These are phyloP conservation scores for Oopsacas minuta DNA, from an alignment of 37 sponge, comb jelly and placozoan genomes.

Conservation along the genomic window DNA sequence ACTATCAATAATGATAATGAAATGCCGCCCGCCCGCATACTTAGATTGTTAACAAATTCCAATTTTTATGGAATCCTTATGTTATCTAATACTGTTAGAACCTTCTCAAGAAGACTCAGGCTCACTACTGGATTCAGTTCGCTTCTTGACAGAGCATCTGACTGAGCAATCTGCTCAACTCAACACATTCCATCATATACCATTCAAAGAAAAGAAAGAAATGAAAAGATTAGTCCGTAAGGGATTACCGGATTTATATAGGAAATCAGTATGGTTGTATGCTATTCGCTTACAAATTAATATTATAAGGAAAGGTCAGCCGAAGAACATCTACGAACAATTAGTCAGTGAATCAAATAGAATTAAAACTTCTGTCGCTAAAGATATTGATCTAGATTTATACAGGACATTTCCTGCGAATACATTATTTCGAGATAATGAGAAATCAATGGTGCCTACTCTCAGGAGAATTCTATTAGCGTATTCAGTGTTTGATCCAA, in stretches of 20 bases:
- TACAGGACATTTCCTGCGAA: not conserved
- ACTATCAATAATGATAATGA: no score
- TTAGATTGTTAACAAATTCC: no score
- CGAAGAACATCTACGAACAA: not conserved
- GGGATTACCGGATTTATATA: not conserved
- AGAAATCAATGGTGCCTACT: not conserved
- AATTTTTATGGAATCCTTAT: not conserved
- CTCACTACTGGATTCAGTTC: not conserved
- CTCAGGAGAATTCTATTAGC: not conserved
- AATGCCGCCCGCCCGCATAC: no score
- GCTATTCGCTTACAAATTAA: slow-evolving; percentile 1
- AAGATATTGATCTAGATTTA: not conserved
- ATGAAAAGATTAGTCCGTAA: not conserved
- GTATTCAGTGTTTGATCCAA: not conserved
- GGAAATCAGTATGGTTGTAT: not conserved
- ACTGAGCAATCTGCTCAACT: not conserved
- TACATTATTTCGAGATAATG: not conserved
- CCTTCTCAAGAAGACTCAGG: not conserved
- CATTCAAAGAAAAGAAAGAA: not conserved
- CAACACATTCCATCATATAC: not conserved
- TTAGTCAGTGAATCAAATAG: not conserved
- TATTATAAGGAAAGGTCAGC: not conserved
- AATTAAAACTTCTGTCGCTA: not conserved
- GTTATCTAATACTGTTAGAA: not conserved
- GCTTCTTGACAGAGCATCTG: not conserved